Conservation (phyloP, 2,888 invertebrate genomes). For the Pediacus dermestoides region DNA sequence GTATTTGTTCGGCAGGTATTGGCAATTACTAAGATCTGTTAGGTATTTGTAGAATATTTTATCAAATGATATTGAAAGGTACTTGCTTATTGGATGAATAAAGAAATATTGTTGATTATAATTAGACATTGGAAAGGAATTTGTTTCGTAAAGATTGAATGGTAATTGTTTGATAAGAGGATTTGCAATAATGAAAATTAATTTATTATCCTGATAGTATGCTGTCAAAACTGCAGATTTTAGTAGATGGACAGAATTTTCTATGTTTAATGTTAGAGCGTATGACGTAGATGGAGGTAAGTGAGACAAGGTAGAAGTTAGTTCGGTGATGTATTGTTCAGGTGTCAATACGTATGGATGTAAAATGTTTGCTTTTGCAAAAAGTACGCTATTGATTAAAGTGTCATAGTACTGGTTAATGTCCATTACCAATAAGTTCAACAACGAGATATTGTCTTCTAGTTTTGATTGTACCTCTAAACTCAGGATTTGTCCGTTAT, state of each 20-base stretch:
- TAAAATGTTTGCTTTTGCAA: conserved; percentile 18
- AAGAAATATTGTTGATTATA: conserved; percentile 2
- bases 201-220: conserved; percentile 13
- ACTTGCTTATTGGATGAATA: conserved; percentile 12
- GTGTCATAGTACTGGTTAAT: conserved; percentile 16
- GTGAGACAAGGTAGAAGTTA: conserved; percentile 15
- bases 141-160: conserved; percentile 10
- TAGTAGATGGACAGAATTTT: conserved; percentile 14
- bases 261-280: conserved; percentile 12
- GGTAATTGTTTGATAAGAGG: conserved; percentile 15
- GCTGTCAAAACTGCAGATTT: conserved; percentile 10
- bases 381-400: conserved; percentile 14
- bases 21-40: conserved; percentile 8
- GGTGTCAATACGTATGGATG: conserved; percentile 23
- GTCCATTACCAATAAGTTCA: conserved; percentile 17
- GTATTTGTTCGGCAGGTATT: neutral
- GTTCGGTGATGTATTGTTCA: conserved; percentile 17
- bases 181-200: conserved; percentile 12
- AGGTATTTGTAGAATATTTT: conserved; percentile 9
- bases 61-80: conserved; percentile 13
- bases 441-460: conserved; percentile 21
- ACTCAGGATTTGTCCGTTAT: conserved; percentile 11
- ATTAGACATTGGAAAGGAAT: conserved; percentile 12
- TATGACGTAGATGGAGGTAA: conserved; percentile 15
- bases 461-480: conserved; percentile 19